phyloP scores from a whole-genome alignment of 2,113 vertebrate genomes.

The Willisornis vidua region DNA sequence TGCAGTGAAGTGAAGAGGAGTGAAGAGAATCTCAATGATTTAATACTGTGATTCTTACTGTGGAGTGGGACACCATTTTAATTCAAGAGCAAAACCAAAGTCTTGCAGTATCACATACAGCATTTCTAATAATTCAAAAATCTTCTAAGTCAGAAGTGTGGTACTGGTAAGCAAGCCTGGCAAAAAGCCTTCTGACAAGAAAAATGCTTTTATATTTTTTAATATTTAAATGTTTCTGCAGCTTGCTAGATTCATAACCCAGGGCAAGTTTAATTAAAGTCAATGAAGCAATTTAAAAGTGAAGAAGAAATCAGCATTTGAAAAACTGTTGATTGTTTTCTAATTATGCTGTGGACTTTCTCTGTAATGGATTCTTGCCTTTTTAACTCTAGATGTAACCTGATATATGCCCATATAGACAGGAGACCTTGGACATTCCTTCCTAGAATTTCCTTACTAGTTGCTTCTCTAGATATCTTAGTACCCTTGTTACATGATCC shows the following conservation, averaged over 20 bases:
- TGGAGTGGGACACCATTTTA: conserved; percentile 13
- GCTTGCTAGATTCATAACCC: conserved; percentile 75
- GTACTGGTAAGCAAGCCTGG: conserved; percentile 45
- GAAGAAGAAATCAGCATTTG: conserved; percentile 76
- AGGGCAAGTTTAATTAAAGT: conserved; percentile 82
- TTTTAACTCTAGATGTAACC: conserved; percentile 52
- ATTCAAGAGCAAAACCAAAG: not conserved
- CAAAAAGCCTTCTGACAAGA: conserved; percentile 67
- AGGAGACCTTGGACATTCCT: not conserved
- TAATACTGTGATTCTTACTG: not conserved
- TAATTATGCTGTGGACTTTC: conserved; percentile 74
- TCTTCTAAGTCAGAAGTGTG: conserved; percentile 56
- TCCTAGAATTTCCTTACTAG: not conserved
- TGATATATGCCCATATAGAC: not conserved
- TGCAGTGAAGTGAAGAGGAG: not conserved
- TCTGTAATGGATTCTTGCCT: conserved; percentile 59
- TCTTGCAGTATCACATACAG: not conserved
- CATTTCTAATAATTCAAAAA: conserved; percentile 51
- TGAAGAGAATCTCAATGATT: not conserved
- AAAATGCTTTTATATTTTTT: conserved; percentile 56
- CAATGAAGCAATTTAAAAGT: conserved; percentile 80
- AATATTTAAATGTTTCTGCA: conserved; percentile 64
- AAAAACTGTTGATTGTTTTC: conserved; percentile 78
- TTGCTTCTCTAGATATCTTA: not conserved
- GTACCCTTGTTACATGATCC: not conserved